Evolutionary conservation across 2,113 vertebrate genomes (phyloP).

Genomic region (Panurus biarmicus): DNA sequence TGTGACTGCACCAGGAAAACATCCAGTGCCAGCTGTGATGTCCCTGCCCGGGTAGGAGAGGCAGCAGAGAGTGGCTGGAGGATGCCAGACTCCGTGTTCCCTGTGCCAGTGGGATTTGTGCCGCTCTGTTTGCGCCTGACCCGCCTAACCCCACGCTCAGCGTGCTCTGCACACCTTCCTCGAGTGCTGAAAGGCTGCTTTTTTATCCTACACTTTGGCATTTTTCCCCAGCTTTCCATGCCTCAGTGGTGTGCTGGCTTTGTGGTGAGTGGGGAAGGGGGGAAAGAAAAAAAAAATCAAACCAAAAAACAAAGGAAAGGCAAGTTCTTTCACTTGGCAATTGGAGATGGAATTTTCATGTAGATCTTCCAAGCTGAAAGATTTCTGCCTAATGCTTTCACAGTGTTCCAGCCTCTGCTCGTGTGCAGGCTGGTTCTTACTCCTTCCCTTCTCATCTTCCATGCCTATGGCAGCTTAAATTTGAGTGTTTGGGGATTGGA

Average conservation of each 20-base stretch:
- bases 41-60: rapidly evolving
- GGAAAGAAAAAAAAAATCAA: rapidly evolving
- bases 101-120: neutral
- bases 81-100: rapidly evolving
- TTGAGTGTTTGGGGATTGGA: neutral
- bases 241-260: neutral
- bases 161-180: neutral
- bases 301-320: neutral
- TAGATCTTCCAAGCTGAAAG: neutral
- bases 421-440: neutral
- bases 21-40: neutral
- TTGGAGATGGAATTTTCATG: neutral
- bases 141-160: neutral
- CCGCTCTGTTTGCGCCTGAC: rapidly evolving
- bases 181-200: neutral
- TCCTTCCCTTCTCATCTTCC: neutral
- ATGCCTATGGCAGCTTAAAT: neutral
- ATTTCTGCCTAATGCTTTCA: neutral
- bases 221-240: neutral
- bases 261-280: rapidly evolving
- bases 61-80: neutral
- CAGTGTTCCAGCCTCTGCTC: neutral
- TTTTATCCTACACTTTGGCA: neutral
- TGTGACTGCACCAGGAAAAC: neutral
- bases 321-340: neutral